These are phyloP conservation scores for Brachylomia viminalis DNA, from an alignment of 2,888 invertebrate species.

Conservation along the genomic window DNA sequence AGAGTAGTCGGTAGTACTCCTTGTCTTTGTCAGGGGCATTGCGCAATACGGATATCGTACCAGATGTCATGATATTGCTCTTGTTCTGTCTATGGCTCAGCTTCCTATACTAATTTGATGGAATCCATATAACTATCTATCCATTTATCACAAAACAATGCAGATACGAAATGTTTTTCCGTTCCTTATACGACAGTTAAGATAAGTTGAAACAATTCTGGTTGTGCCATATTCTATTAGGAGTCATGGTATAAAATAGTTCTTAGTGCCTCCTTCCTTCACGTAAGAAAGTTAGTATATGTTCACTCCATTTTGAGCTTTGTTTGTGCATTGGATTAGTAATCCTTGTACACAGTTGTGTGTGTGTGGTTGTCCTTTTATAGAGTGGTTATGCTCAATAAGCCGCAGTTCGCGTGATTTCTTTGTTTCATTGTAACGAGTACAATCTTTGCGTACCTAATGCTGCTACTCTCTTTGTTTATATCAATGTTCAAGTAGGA, in stretches of 20 bases:
- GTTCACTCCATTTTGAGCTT: conserved; percentile 52
- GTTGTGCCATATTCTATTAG: conserved; percentile 1
- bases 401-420: conserved; percentile 24
- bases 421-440: conserved; percentile 48
- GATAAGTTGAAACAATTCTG: conserved; percentile 14
- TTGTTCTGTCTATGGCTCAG: conserved; percentile 13
- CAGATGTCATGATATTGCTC: conserved; percentile 43
- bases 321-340: conserved; percentile 35
- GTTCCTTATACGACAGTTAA: background rate
- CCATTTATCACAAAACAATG: background rate
- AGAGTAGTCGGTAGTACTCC: conserved; percentile 22
- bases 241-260: conserved; percentile 2
- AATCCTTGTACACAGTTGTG: conserved; percentile 44
- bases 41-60: conserved; percentile 47
- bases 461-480: conserved; percentile 20
- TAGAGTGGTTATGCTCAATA: conserved; percentile 36
- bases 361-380: too few species aligned
- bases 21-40: conserved; percentile 66
- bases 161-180: conserved; percentile 1
- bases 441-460: conserved; percentile 10
- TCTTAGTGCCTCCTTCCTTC: background rate
- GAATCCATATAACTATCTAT: background rate
- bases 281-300: conserved; percentile 17
- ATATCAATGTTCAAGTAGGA: conserved; percentile 29
- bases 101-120: conserved; percentile 18